Evolutionary conservation across 2,113 vertebrate genomes (phyloP).

Genomic region (Cavia aperea): DNA sequence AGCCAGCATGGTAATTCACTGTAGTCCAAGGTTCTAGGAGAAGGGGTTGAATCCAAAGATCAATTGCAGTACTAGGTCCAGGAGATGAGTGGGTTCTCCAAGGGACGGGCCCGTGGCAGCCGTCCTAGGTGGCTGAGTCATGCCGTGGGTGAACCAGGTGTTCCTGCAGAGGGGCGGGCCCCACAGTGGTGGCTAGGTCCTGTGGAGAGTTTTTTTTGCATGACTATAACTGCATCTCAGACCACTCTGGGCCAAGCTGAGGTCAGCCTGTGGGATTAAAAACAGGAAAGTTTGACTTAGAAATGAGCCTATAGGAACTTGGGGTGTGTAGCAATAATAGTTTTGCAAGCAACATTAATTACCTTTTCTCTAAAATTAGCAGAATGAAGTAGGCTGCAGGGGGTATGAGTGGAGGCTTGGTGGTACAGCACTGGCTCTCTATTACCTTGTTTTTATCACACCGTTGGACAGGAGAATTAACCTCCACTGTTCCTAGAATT

Average conservation of each 20-base stretch:
- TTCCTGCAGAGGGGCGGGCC: no score
- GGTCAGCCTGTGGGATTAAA: neutral
- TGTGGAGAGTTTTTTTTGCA: neutral
- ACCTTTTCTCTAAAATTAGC: neutral
- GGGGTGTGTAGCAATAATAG: neutral
- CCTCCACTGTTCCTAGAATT: neutral
- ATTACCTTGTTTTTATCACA: neutral
- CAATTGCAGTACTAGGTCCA: no score
- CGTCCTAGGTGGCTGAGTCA: no score
- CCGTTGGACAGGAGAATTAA: neutral
- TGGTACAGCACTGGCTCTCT: neutral
- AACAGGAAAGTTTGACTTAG: neutral
- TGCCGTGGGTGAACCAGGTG: no score
- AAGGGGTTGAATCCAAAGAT: no score
- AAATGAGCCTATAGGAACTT: neutral
- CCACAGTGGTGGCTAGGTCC: no score
- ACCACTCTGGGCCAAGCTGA: neutral
- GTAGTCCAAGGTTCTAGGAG: no score
- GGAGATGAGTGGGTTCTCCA: no score
- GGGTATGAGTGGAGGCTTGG: neutral
- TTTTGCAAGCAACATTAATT: neutral
- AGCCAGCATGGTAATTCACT: no score
- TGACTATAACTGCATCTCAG: neutral
- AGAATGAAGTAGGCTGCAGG: neutral
- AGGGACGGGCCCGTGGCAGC: no score